phyloP scores from a whole-genome alignment of 1,140 invertebrate species.

The Scaptomyza hsui region DNA sequence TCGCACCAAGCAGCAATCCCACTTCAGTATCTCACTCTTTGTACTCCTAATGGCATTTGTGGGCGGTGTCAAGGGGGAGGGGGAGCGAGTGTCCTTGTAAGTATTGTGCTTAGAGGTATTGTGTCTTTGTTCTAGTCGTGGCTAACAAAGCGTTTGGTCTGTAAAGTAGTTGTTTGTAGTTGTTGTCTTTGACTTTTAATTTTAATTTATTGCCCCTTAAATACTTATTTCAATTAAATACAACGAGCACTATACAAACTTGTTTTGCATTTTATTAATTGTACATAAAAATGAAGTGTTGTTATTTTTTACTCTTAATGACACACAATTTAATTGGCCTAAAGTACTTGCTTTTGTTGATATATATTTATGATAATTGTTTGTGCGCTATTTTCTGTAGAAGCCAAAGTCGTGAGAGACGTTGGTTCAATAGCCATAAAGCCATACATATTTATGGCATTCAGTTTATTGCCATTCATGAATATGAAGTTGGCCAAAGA shows the following conservation, averaged over 20 bases:
- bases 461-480: conserved; percentile 36
- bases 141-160: conserved; percentile 2
- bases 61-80: conserved; percentile 43
- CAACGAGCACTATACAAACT: conserved; percentile 42
- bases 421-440: conserved; percentile 15
- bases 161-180: conserved; percentile 14
- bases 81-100: conserved; percentile 50
- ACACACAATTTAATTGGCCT: conserved; percentile 48
- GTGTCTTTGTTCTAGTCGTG: conserved; percentile 24
- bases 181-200: conserved; percentile 33
- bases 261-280: conserved; percentile 63
- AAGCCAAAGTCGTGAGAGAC: conserved; percentile 14
- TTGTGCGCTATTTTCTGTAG: conserved; percentile 20
- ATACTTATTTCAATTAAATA: conserved; percentile 74
- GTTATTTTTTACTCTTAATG: conserved; percentile 12
- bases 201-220: conserved; percentile 72
- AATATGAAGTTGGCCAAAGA: conserved; percentile 29
- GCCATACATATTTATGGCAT: conserved; percentile 50
- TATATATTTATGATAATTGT: conserved; percentile 64
- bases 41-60: conserved; percentile 72
- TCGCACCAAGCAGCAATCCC: conserved; percentile 32
- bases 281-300: conserved; percentile 52
- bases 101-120: conserved; percentile 32
- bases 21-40: conserved; percentile 28
- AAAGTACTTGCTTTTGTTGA: conserved; percentile 17